Percentiles rank a stretch among this genome's conserved stretches.
These are phyloP conservation scores for Vimba vimba DNA, from an alignment of 2,113 vertebrate species.

Conservation along the genomic window DNA sequence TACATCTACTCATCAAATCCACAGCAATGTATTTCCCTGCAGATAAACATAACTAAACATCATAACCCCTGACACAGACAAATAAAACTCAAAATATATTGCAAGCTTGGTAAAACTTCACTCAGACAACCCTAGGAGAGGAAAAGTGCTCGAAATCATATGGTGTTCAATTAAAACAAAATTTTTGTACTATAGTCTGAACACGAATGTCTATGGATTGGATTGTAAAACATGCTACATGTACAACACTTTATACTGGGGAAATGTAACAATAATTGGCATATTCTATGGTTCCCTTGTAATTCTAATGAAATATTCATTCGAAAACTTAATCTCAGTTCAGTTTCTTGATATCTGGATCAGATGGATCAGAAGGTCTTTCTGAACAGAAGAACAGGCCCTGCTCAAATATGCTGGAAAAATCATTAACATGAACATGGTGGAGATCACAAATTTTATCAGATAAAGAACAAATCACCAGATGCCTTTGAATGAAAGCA, in stretches of 20 bases:
- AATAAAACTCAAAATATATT: background rate
- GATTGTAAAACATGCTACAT: background rate
- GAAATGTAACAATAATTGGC: background rate
- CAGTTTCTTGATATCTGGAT: background rate
- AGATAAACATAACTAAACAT: background rate
- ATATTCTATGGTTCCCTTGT: background rate
- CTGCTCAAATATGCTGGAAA: background rate
- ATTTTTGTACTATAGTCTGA: background rate
- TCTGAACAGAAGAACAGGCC: background rate
- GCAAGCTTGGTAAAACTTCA: background rate
- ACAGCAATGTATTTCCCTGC: background rate
- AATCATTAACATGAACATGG: constrained; percentile 1
- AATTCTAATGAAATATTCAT: constrained; percentile 1
- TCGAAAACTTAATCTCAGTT: background rate
- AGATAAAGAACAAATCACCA: background rate
- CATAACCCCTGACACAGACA: background rate
- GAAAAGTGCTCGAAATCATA: no score
- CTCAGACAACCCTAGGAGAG: background rate
- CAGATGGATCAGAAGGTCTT: background rate
- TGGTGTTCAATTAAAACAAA: background rate
- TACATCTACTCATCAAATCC: constrained; percentile 29
- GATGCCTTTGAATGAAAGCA: background rate
- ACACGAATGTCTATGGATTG: background rate
- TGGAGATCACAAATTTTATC: constrained; percentile 7
- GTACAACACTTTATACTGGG: background rate